Percentiles rank a stretch among this genome's conserved stretches.
Conservation (phyloP, 2,113 vertebrate genomes). For the Butorides virescens region DNA sequence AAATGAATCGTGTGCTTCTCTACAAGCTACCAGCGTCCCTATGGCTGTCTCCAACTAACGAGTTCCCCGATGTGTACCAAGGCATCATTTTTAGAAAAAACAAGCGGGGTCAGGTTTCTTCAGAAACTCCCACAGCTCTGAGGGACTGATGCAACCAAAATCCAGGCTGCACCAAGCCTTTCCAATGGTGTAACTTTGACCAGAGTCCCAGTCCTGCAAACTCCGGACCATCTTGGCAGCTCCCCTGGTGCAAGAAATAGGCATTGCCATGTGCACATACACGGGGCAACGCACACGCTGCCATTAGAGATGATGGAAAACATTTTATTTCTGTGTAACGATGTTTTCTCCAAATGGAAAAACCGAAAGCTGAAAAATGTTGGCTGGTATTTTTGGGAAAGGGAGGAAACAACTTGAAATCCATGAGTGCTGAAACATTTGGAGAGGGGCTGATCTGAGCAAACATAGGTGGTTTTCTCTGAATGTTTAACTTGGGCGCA, state of each 20-base stretch:
- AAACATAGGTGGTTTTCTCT: neutral
- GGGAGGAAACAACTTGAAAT: neutral
- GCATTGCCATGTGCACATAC: fast-evolving
- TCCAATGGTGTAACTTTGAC: neutral
- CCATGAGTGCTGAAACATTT: neutral
- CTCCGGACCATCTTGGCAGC: fast-evolving
- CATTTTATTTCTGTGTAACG: neutral
- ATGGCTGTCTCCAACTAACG: neutral
- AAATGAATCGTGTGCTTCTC: neutral
- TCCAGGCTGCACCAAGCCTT: neutral
- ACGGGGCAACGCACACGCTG: neutral
- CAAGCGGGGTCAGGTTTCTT: neutral
- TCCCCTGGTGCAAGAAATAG: neutral
- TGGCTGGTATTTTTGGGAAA: neutral
- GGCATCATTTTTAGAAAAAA: slow-evolving; percentile 36
- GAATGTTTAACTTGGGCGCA: neutral
- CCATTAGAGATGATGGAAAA: neutral
- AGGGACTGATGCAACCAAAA: neutral
- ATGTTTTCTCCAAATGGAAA: neutral
- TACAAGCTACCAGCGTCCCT: neutral
- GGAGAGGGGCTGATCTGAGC: neutral
- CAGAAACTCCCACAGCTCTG: slow-evolving; percentile 8
- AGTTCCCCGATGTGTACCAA: slow-evolving; percentile 23
- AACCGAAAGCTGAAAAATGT: neutral
- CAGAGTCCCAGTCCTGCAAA: neutral